phyloP scores from a whole-genome alignment of 1,140 invertebrate genomes.

The Diabrotica undecimpunctata region DNA sequence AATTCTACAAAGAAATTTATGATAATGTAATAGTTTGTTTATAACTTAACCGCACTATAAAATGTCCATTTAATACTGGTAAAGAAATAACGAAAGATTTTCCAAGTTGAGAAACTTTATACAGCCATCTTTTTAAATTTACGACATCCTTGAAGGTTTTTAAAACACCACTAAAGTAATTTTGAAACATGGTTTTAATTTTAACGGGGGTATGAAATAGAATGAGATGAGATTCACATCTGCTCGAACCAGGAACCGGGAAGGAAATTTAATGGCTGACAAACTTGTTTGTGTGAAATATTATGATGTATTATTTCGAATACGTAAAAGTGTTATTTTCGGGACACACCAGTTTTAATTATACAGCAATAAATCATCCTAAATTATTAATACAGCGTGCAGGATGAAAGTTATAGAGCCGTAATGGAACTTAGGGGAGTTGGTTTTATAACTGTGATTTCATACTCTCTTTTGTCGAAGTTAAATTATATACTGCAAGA shows the following conservation, averaged over 20 bases:
- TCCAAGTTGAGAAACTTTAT: slow-evolving; percentile 40
- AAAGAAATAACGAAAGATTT: slow-evolving; percentile 28
- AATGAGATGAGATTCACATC: slow-evolving; percentile 23
- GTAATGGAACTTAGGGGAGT: slow-evolving; percentile 12
- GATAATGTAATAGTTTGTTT: too few relatives aligned
- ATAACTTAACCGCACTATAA: slow-evolving; percentile 5
- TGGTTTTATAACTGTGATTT: neutral
- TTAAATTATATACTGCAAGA: too few relatives aligned
- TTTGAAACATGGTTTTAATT: slow-evolving; percentile 46
- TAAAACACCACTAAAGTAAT: slow-evolving; percentile 45
- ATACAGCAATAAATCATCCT: slow-evolving; percentile 34
- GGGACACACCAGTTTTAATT: slow-evolving; percentile 31
- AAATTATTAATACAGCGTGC: slow-evolving; percentile 25
- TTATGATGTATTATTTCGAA: slow-evolving; percentile 34
- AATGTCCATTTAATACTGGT: slow-evolving; percentile 6
- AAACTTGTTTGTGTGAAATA: slow-evolving; percentile 29
- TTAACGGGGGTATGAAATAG: slow-evolving; percentile 29
- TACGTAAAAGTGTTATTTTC: slow-evolving; percentile 31
- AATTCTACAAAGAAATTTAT: too few relatives aligned
- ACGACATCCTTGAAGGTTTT: slow-evolving; percentile 41
- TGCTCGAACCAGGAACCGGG: slow-evolving; percentile 24
- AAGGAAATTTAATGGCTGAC: slow-evolving; percentile 22
- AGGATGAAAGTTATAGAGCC: slow-evolving; percentile 7
- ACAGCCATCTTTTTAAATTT: slow-evolving; percentile 45
- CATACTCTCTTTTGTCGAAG: too few relatives aligned